Conservation (phyloP, 2,888 invertebrate genomes). For the Villa cingulata region DNA sequence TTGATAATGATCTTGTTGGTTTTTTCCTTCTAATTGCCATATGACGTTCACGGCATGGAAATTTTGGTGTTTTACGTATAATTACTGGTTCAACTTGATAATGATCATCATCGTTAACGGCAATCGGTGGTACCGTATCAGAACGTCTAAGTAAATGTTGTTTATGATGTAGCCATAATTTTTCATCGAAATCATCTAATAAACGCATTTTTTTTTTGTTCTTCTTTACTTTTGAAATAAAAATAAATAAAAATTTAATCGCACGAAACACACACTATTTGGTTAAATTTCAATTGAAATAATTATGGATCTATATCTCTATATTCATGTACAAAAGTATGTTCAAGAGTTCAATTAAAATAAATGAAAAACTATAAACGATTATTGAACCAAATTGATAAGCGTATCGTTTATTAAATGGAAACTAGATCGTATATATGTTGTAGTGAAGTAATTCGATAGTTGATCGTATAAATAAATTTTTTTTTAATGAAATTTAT, state of each 20-base stretch:
- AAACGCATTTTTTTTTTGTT: slow-evolving; percentile 10
- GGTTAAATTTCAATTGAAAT: no score
- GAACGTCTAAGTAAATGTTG: slow-evolving; percentile 5
- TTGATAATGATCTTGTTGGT: slow-evolving; percentile 20
- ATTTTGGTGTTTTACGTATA: slow-evolving; percentile 45
- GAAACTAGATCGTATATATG: no score
- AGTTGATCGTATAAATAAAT: no score
- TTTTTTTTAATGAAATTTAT: no score
- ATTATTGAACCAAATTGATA: no score
- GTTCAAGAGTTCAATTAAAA: no score
- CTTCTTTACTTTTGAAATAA: not conserved
- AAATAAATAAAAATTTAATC: not conserved
- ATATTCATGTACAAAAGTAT: no score
- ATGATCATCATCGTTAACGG: slow-evolving; percentile 7
- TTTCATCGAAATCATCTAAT: slow-evolving; percentile 13
- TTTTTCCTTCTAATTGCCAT: slow-evolving; percentile 49
- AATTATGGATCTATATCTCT: no score
- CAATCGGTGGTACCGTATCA: not conserved
- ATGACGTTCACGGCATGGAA: slow-evolving; percentile 54
- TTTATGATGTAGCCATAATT: slow-evolving; percentile 11
- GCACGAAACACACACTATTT: not conserved
- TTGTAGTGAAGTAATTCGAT: no score
- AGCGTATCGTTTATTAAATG: no score
- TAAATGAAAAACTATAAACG: no score
- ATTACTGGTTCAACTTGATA: slow-evolving; percentile 33